phyloP scores from a whole-genome alignment of 1,140 invertebrate species.

The Protaetia brevitarsis region DNA sequence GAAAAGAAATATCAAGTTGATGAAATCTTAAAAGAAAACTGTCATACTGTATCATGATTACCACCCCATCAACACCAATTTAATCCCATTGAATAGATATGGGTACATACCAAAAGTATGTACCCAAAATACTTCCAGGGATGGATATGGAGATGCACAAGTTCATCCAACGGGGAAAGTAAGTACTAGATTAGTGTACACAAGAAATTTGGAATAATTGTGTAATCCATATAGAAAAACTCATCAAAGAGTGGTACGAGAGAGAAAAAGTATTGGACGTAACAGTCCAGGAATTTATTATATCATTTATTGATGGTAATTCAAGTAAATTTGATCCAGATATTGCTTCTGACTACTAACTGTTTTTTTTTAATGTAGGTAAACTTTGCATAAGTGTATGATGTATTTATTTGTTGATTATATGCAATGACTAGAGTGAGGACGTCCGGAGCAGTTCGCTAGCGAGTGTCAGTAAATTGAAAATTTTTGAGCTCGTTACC shows the following conservation, averaged over 20 bases:
- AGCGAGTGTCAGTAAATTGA: too few relatives aligned
- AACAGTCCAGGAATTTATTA: not conserved
- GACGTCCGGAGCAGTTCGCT: too few relatives aligned
- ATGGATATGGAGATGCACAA: not conserved
- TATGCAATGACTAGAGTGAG: too few relatives aligned
- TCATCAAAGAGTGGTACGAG: conserved; percentile 10
- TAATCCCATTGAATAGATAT: conserved; percentile 21
- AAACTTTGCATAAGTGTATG: too few relatives aligned
- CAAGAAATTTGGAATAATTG: not conserved
- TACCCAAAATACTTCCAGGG: conserved; percentile 24
- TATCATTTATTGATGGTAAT: not conserved
- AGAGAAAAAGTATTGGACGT: not conserved
- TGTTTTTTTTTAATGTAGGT: too few relatives aligned
- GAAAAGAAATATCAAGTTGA: conserved; percentile 18
- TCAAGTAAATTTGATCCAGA: not conserved
- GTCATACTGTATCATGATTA: conserved; percentile 24
- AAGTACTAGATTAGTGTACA: not conserved
- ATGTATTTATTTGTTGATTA: too few relatives aligned
- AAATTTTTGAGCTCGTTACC: too few relatives aligned
- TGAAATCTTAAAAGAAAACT: not conserved
- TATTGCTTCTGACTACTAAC: not conserved
- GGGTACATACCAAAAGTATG: conserved; percentile 34
- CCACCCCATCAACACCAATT: conserved; percentile 20
- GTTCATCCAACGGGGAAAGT: conserved; percentile 8
- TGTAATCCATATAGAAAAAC: too few relatives aligned